These are phyloP conservation scores for Embidobia sp. DNA, from an alignment of 2,888 invertebrate species.

Conservation along the genomic window DNA sequence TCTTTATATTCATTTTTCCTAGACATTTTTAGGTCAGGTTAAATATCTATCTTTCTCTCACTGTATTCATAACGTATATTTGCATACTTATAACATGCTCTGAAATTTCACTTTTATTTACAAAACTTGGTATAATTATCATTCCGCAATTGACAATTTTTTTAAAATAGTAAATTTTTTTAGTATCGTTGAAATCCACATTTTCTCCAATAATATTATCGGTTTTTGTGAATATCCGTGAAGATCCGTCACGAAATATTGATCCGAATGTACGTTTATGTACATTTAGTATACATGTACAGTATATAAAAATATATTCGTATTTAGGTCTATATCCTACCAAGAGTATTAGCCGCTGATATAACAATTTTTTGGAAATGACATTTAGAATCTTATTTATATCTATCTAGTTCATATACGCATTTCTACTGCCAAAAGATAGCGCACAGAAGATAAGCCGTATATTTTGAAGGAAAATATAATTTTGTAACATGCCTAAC, in stretches of 20 bases:
- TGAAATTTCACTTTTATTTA: constrained; percentile 10
- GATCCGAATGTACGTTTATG: constrained; percentile 3
- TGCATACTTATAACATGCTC: constrained; percentile 10
- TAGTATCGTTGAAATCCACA: neutral
- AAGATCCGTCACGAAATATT: constrained; percentile 14
- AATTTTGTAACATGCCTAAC: too few relatives aligned
- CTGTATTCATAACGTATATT: constrained; percentile 4
- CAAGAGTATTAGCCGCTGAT: neutral
- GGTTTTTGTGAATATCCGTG: neutral
- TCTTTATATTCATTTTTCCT: constrained; percentile 9
- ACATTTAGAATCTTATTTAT: constrained; percentile 1
- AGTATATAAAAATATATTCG: neutral
- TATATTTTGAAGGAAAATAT: too few relatives aligned
- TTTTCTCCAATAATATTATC: neutral
- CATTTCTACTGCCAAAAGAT: too few relatives aligned
- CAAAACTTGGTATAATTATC: constrained; percentile 10
- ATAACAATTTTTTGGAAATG: neutral
- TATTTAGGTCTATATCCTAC: neutral
- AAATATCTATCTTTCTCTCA: neutral
- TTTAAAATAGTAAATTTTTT: neutral
- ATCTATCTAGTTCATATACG: too few relatives aligned
- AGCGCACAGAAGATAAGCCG: too few relatives aligned
- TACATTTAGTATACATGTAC: neutral
- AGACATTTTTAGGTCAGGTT: constrained; percentile 28
- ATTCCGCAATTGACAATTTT: neutral